These are phyloP conservation scores for Pocillopora meandrina DNA, from an alignment of 92 coral and sea anemone genomes.

Conservation along the genomic window DNA sequence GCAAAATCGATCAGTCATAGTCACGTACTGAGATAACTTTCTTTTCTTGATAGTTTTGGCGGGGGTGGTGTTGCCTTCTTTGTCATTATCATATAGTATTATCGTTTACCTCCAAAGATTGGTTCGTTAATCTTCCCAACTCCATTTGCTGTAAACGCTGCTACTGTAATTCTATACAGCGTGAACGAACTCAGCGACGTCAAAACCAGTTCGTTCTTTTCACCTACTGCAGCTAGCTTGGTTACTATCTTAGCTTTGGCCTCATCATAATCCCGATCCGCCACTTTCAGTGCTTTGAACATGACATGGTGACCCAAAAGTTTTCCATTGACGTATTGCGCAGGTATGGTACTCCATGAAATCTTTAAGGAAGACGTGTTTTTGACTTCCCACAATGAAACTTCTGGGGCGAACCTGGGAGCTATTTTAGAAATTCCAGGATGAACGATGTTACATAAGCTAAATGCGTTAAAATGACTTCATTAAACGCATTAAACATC, in stretches of 20 bases:
- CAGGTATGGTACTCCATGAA: slow-evolving; percentile 60
- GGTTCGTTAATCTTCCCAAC: background rate
- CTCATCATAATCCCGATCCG: background rate
- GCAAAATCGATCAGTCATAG: no score
- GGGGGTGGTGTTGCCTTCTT: no score
- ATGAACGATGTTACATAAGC: background rate
- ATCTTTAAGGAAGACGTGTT: slow-evolving; percentile 27
- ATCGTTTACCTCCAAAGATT: background rate
- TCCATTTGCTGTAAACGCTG: background rate
- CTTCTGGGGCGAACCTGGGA: background rate
- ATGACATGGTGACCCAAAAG: slow-evolving; percentile 43
- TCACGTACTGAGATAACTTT: no score
- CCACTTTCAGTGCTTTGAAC: slow-evolving; percentile 16
- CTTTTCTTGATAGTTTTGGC: no score
- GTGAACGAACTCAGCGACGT: background rate
- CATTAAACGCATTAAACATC: no score
- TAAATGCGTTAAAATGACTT: background rate
- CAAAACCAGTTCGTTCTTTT: background rate
- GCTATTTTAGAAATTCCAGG: background rate
- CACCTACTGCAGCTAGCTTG: background rate
- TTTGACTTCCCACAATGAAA: background rate
- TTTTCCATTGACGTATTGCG: slow-evolving; percentile 42
- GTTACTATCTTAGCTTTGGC: background rate
- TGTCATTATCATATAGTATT: no score
- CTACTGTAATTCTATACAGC: slow-evolving; percentile 10